Percentiles rank a stretch among this genome's conserved stretches.
Conservation (phyloP, 2,888 invertebrate species). For the Lithophane socia region DNA sequence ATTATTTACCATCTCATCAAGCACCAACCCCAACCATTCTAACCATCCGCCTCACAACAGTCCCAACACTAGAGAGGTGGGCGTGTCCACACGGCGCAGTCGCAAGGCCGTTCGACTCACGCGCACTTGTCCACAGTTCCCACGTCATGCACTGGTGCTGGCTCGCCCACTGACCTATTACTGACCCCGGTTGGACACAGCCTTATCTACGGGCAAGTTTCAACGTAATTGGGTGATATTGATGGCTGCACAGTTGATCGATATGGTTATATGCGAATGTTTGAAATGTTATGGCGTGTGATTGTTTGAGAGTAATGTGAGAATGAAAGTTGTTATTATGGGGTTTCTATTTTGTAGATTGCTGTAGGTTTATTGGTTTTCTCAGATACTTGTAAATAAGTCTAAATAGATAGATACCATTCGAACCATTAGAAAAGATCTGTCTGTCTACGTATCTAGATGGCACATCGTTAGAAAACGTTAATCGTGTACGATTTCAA, state of each 20-base stretch:
- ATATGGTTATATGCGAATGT: conserved; percentile 39
- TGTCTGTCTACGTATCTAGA: not conserved
- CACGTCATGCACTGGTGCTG: conserved; percentile 55
- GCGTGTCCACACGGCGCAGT: conserved; percentile 54
- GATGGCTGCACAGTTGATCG: conserved; percentile 43
- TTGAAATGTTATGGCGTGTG: conserved; percentile 33
- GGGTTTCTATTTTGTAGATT: conserved; percentile 1
- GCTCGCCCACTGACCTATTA: conserved; percentile 66
- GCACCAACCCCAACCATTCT: not conserved
- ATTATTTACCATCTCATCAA: not conserved
- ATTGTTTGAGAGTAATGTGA: conserved; percentile 20
- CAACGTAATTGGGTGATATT: conserved; percentile 51
- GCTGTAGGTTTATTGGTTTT: not conserved
- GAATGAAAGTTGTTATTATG: conserved; percentile 36
- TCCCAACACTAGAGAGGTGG: conserved; percentile 58
- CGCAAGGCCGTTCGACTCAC: conserved; percentile 69
- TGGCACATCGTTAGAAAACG: not conserved
- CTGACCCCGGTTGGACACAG: conserved; percentile 59
- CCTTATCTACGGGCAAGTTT: conserved; percentile 33
- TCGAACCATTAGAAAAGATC: not conserved
- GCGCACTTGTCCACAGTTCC: conserved; percentile 68
- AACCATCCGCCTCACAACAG: conserved; percentile 3
- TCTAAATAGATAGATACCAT: not conserved
- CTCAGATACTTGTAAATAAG: not conserved
- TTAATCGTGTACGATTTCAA: not conserved